Percentiles rank a stretch among this genome's conserved stretches.
phyloP scores from a whole-genome alignment of 2,888 invertebrate species.

The Drosophila infuscata region DNA sequence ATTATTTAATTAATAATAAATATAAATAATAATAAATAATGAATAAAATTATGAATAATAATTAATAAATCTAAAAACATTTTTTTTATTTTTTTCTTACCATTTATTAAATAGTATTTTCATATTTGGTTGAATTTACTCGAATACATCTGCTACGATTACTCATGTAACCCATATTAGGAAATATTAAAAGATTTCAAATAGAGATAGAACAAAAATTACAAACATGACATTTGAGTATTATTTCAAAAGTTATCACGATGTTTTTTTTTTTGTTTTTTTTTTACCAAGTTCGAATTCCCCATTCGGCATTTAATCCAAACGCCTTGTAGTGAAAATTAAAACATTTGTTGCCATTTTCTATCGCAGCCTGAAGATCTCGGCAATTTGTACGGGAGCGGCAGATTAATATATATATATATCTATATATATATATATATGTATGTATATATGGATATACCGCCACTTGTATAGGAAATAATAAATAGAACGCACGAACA shows the following conservation, averaged over 20 bases:
- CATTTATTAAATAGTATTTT: neutral
- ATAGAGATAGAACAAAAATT: neutral
- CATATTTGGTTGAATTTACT: neutral
- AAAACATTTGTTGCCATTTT: slow-evolving; percentile 78
- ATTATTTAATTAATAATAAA: neutral
- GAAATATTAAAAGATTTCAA: neutral
- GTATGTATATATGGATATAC: slow-evolving; percentile 5
- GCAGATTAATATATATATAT: slow-evolving; percentile 51
- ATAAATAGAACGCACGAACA: slow-evolving; percentile 62
- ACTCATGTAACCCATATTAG: neutral
- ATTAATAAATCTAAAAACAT: no score
- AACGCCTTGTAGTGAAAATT: slow-evolving; percentile 47
- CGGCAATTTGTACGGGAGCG: slow-evolving; percentile 56
- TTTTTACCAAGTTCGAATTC: neutral
- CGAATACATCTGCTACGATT: neutral
- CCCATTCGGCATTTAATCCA: slow-evolving; percentile 29
- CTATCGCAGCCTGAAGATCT: slow-evolving; percentile 60
- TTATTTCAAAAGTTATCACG: neutral
- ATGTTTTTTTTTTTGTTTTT: neutral
- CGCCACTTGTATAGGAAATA: slow-evolving; percentile 11
- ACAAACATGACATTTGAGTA: slow-evolving; percentile 1
- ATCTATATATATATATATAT: neutral
- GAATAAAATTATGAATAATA: no score
- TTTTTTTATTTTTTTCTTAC: neutral
- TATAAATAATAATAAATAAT: no score